Evolutionary conservation across 1,140 invertebrate species (phyloP).

Genomic region (Caenorhabditis tropicalis): DNA sequence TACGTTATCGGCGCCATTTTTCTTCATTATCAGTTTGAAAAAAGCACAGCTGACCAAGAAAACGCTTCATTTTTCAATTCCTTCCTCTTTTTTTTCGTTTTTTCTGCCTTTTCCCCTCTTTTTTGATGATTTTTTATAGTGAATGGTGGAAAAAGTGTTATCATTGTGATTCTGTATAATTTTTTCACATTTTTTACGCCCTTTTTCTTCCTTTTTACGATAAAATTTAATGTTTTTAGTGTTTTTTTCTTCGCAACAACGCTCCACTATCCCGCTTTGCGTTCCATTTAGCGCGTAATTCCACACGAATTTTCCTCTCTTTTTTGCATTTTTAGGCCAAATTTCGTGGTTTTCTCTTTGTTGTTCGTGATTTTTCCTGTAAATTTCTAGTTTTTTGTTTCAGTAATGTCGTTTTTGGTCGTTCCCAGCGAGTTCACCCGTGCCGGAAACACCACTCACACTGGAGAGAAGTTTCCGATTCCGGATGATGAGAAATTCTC

Average conservation of each 20-base stretch:
- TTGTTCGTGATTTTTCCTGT: not conserved
- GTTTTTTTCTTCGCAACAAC: not conserved
- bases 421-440: not conserved
- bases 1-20: not conserved
- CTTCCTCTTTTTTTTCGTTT: not conserved
- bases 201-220: not conserved
- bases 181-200: not conserved
- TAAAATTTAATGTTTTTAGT: not conserved
- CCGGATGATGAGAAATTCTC: not conserved
- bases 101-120: not conserved
- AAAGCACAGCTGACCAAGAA: not conserved
- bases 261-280: not conserved
- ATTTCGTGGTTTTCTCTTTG: not conserved
- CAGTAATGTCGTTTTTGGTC: not conserved
- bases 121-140: not conserved
- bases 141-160: not conserved
- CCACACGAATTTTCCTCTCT: not conserved
- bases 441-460: slow-evolving; percentile 26
- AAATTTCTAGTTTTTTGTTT: not conserved
- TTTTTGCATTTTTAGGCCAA: not conserved
- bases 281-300: not conserved
- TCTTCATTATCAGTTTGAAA: not conserved
- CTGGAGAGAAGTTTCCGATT: not conserved
- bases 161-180: not conserved
- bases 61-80: not conserved